Conservation (phyloP, 2,888 invertebrate genomes). For the Proisotoma minuta region DNA sequence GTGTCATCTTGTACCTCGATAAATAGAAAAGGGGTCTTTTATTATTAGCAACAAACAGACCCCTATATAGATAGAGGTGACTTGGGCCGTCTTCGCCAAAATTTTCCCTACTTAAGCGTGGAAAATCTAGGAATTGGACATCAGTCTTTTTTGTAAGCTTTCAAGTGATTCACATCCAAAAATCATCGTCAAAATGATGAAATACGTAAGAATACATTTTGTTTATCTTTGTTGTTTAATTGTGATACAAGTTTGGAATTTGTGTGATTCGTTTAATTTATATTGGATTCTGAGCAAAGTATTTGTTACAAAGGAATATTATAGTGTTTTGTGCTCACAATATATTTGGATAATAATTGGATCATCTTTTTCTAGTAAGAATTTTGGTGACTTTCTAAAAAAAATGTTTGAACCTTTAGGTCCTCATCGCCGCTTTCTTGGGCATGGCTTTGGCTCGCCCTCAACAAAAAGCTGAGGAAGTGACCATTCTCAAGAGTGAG, state of each 20-base stretch:
- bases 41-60: slow-evolving; percentile 10
- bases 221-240: not conserved
- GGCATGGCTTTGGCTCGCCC: slow-evolving; percentile 38
- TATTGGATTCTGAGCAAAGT: too few relatives aligned
- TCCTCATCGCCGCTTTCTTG: slow-evolving; percentile 33
- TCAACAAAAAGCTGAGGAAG: slow-evolving; percentile 14
- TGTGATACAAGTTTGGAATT: not conserved
- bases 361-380: too few relatives aligned
- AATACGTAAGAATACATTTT: slow-evolving; percentile 36
- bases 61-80: too few relatives aligned
- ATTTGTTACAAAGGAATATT: too few relatives aligned
- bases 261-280: not conserved
- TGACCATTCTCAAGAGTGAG: slow-evolving; percentile 36
- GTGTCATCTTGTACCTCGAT: too few relatives aligned
- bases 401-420: slow-evolving; percentile 21
- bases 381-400: not conserved
- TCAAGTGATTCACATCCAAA: slow-evolving; percentile 12
- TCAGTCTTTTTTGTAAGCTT: slow-evolving; percentile 39
- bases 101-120: slow-evolving; percentile 38
- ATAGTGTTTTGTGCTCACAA: too few relatives aligned
- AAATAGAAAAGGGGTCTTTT: too few relatives aligned
- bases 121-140: slow-evolving; percentile 23
- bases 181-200: slow-evolving; percentile 32
- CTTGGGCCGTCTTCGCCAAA: slow-evolving; percentile 18
- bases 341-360: not conserved